These are phyloP conservation scores for Helarctos malayanus DNA, from an alignment of 2,797 vertebrate genomes.

Conservation along the genomic window DNA sequence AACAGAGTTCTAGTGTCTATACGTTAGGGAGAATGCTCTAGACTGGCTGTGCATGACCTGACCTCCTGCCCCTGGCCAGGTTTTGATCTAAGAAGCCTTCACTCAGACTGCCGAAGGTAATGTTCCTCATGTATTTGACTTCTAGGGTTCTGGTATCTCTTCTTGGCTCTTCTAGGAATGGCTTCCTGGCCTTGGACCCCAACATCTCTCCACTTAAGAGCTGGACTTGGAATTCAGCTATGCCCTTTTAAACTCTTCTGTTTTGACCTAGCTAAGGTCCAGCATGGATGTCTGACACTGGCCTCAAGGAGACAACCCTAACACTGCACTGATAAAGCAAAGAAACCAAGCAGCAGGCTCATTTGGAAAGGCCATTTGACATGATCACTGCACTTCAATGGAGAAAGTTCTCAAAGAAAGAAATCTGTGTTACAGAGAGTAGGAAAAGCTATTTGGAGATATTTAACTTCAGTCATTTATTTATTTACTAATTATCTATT, in stretches of 20 bases:
- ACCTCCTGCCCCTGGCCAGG: neutral
- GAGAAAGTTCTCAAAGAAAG: constrained; percentile 17
- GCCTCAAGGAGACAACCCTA: neutral
- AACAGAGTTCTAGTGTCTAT: neutral
- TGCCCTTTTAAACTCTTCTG: neutral
- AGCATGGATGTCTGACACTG: neutral
- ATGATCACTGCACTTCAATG: neutral
- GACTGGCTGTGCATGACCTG: neutral
- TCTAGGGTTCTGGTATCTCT: neutral
- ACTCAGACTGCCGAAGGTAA: neutral
- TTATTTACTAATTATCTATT: neutral
- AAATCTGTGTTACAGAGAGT: neutral
- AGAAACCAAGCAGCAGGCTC: neutral
- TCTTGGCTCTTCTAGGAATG: neutral
- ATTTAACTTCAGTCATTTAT: neutral
- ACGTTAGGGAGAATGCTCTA: neutral
- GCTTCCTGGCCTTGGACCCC: neutral
- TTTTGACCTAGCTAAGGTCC: constrained; percentile 1
- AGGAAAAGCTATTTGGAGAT: neutral
- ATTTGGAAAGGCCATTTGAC: neutral
- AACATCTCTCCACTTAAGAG: neutral
- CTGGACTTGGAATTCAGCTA: neutral
- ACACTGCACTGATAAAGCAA: neutral
- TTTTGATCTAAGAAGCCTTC: neutral
- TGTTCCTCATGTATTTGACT: neutral